These are phyloP conservation scores for Perdix hodgsoniae DNA, from an alignment of 2,797 vertebrate species.

Conservation along the genomic window DNA sequence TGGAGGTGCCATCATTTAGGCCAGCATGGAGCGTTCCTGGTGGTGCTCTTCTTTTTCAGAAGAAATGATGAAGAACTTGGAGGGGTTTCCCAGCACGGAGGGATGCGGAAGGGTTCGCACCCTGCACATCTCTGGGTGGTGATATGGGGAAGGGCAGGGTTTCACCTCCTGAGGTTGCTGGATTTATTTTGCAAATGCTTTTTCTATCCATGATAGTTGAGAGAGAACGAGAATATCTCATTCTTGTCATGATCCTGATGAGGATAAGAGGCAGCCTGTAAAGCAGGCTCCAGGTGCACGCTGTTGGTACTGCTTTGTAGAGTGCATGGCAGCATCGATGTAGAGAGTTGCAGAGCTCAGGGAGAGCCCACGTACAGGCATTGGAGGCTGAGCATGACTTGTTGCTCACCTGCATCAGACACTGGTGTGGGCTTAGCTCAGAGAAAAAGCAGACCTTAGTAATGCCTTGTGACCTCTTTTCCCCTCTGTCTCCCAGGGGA, in stretches of 20 bases:
- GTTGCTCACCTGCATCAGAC: background rate
- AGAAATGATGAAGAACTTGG: background rate
- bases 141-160: background rate
- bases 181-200: background rate
- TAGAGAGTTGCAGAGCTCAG: background rate
- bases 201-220: fast-evolving
- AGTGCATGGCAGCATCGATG: background rate
- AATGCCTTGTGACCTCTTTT: background rate
- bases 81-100: background rate
- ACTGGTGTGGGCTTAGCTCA: background rate
- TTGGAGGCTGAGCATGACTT: background rate
- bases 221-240: fast-evolving
- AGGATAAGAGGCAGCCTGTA: background rate
- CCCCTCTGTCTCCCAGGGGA: background rate
- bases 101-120: background rate
- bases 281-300: fast-evolving
- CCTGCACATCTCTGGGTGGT: background rate
- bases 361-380: background rate
- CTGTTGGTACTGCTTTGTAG: background rate
- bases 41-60: background rate
- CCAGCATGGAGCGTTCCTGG: background rate
- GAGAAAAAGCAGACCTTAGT: background rate
- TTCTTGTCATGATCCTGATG: background rate
- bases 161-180: background rate
- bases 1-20: background rate